Evolutionary conservation across 2,888 invertebrate genomes (phyloP).

Genomic region (Napeogenes inachia): DNA sequence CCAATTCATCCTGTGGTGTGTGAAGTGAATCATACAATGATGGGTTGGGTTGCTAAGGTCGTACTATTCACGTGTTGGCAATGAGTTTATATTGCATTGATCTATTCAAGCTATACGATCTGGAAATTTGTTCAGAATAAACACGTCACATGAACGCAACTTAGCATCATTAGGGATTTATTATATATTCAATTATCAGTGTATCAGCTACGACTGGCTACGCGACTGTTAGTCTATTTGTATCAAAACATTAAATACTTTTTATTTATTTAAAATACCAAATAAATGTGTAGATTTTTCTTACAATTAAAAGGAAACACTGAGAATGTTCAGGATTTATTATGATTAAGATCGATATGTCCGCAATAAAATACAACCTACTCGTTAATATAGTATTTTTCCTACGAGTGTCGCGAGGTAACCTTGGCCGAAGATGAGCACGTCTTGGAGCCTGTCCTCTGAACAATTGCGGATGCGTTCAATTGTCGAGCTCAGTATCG

Average conservation of each 20-base stretch:
- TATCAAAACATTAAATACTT: no score
- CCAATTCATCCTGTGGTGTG: constrained; percentile 57
- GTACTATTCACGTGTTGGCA: constrained; percentile 58
- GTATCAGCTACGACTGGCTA: no score
- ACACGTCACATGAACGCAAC: background rate
- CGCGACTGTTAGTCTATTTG: no score
- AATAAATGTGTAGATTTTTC: no score
- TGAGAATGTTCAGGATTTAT: constrained; percentile 7
- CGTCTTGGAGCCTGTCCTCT: constrained; percentile 72
- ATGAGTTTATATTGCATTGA: constrained; percentile 46
- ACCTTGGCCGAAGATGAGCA: constrained; percentile 68
- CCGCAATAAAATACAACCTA: constrained; percentile 32
- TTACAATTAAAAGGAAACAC: no score
- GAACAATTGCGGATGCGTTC: constrained; percentile 74
- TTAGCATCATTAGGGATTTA: no score
- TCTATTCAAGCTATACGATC: constrained; percentile 37
- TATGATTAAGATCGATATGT: constrained; percentile 29
- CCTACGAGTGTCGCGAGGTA: constrained; percentile 35
- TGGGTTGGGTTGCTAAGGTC: constrained; percentile 69
- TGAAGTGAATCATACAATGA: constrained; percentile 51
- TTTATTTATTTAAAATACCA: no score
- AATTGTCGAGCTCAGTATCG: constrained; percentile 70
- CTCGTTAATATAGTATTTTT: constrained; percentile 29
- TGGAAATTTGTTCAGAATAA: constrained; percentile 26
- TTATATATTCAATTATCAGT: no score